A percentile compares a stretch with the other conserved stretches of the same genome.
Evolutionary conservation across 2,888 invertebrate genomes (phyloP).

Genomic region (Cylloceria caligata): DNA sequence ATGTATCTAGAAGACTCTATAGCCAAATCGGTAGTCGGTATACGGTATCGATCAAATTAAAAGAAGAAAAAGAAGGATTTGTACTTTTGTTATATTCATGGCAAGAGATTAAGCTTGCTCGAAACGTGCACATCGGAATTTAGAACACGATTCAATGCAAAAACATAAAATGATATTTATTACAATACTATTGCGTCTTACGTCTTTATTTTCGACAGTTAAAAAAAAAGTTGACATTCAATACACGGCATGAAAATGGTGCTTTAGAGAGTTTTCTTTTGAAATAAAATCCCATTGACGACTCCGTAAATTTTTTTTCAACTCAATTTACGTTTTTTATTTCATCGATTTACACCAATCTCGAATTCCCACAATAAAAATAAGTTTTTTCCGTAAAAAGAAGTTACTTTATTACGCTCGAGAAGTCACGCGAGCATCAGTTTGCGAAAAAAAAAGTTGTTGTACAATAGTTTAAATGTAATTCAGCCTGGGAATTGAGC

Average conservation of each 20-base stretch:
- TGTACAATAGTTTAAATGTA: conserved; percentile 70
- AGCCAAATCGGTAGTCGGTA: no score
- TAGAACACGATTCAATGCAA: no score
- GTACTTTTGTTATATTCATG: no score
- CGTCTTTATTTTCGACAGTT: no score
- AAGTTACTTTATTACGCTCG: neutral
- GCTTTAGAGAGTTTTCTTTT: neutral
- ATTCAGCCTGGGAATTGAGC: conserved; percentile 72
- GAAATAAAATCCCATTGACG: neutral
- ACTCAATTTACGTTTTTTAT: neutral
- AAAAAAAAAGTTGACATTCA: conserved; percentile 1
- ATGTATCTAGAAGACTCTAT: no score
- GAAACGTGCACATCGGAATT: no score
- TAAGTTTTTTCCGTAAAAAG: conserved; percentile 40
- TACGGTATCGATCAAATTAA: no score
- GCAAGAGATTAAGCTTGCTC: no score
- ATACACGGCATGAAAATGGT: neutral
- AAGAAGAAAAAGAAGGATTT: no score
- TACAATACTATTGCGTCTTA: no score
- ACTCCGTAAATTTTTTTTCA: conserved; percentile 19
- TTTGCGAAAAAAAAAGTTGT: conserved; percentile 40
- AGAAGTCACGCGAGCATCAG: neutral
- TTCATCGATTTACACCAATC: conserved; percentile 12
- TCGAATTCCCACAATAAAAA: conserved; percentile 63
- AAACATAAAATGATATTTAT: no score